Evolutionary conservation across 2,797 vertebrate species (phyloP), one percentile per base, ranked within the genome.

Genomic region (Peromyscus eremicus): DNA sequence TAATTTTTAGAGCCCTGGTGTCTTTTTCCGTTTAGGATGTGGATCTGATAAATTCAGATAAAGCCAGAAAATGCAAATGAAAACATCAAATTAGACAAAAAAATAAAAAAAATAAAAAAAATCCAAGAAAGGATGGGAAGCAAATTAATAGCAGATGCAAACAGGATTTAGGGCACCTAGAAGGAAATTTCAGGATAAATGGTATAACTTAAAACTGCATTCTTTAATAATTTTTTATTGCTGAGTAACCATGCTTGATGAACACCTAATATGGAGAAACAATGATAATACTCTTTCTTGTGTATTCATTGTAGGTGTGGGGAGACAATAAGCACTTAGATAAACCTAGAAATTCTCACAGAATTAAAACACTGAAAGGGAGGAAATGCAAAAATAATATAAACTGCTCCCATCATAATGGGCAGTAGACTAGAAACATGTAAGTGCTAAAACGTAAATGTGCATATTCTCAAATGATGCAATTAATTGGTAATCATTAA

Each of bases 401-500:
- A 60, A 92, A 29, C 0, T 19, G 66, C 89, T 70, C 1, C 17
- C 19, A 32, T n/a, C 21, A 62, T 75, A 62, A 13, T 46, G 19
- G 55, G 12, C n/a, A 77, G 21, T 52, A 95, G 32, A 76, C 11
- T 32, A 62, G 57, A 90, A 80, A 52, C 6, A 94, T 85, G 21
- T 55, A 37, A 70, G 40, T 60, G 8, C 3, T 82, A 57, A 89
- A 70, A 73, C 86, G 77, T 86, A 85, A 23, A 60, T 83, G 88
- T 90, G 27, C 29, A 43, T 93, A 89, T 32, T 75, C 17, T 94
- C 11, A 91, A 52, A 80, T 52, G 91, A 77, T 91, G 9, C 1
- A 92, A 62, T 90, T 49, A 40, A 71, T 87, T 85, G 21, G 46
- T 93, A 40, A 84, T 68, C 57, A 94, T 88, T 60, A 9, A 8